Percentiles rank a stretch among this genome's conserved stretches.
Conservation (phyloP, 2,888 invertebrate genomes). For the Amblyjoppa proteus region DNA sequence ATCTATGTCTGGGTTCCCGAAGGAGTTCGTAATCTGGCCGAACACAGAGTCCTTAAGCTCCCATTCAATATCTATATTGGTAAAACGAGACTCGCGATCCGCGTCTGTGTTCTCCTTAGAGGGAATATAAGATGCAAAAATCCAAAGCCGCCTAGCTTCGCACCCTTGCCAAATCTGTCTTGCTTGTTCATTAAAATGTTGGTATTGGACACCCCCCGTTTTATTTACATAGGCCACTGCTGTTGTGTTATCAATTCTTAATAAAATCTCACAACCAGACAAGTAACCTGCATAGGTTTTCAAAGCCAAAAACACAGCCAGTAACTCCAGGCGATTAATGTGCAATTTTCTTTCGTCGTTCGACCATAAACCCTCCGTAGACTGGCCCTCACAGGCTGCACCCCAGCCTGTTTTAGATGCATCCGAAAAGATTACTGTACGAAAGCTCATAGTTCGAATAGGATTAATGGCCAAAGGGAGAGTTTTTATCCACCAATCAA, state of each 20-base stretch:
- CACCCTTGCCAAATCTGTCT: constrained; percentile 68
- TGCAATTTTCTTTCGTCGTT: constrained; percentile 36
- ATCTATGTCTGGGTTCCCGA: constrained; percentile 55
- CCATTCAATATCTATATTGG: constrained; percentile 60
- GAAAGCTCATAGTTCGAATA: constrained; percentile 33
- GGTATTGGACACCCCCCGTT: constrained; percentile 59
- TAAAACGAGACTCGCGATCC: constrained; percentile 68
- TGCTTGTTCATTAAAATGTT: constrained; percentile 53
- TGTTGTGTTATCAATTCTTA: constrained; percentile 65
- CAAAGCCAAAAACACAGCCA: constrained; percentile 57
- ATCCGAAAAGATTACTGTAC: constrained; percentile 51
- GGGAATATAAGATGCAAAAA: constrained; percentile 69
- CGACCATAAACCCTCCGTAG: constrained; percentile 43
- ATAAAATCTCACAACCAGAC: constrained; percentile 51
- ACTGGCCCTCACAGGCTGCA: constrained; percentile 31
- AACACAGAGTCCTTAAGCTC: constrained; percentile 49
- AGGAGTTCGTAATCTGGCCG: constrained; percentile 30
- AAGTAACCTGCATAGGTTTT: constrained; percentile 57
- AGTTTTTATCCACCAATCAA: constrained; percentile 43
- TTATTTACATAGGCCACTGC: constrained; percentile 66
- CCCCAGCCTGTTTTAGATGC: constrained; percentile 61
- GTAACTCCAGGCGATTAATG: constrained; percentile 66
- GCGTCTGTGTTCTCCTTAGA: constrained; percentile 68
- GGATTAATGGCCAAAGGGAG: constrained; percentile 13
- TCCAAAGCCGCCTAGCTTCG: constrained; percentile 60